Evolutionary conservation across 2,113 vertebrate species (phyloP), one percentile per base, ranked within the genome.

Genomic region (Microtus oregoni): DNA sequence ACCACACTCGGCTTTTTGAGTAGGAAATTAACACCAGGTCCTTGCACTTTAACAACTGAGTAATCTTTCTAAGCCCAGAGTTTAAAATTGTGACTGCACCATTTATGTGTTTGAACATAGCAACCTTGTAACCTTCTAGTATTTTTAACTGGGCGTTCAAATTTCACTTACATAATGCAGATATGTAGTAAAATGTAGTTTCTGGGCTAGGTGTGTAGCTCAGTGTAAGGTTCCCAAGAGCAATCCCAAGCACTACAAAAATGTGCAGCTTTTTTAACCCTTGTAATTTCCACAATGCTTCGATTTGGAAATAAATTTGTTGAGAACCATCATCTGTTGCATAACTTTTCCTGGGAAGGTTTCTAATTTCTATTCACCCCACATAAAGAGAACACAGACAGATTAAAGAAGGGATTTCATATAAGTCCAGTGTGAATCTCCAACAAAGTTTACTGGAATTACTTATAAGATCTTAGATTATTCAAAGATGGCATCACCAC

Each of bases 231-330:
- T 35, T 35, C 7, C 30, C 14, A 79, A 52, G 7, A 52, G 4
- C 47, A 52, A 79, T 13, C 17, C 26, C 30, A 50, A 79, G 8
- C 1, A 35, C 47, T 52, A 35, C 8, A 79, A 32, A 52, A 78
- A 86, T 38, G 86, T 47, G 76, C 38, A 77, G 44, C 81, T 77
- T 94, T 17, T 79, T 32, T 38, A 38, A 95, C 26, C 38, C 15
- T 12, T 65, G 52, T 55, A 52, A 86, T 90, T 12, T 1, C 30
- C 75, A 58, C 10, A 92, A 68, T 86, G 12, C 35, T 68, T 24
- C 81, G 50, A 92, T 91, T 88, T 96, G 87, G 67, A 94, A 93
- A 96, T 83, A 86, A 91, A 96, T 93, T 83, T 90, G 9, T 73
- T 38, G 50, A 90, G n/a, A 94, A 92, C 4, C 86, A 47, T 65